phyloP scores from a whole-genome alignment of 2,113 vertebrate species.

The Xenopus laevis region DNA sequence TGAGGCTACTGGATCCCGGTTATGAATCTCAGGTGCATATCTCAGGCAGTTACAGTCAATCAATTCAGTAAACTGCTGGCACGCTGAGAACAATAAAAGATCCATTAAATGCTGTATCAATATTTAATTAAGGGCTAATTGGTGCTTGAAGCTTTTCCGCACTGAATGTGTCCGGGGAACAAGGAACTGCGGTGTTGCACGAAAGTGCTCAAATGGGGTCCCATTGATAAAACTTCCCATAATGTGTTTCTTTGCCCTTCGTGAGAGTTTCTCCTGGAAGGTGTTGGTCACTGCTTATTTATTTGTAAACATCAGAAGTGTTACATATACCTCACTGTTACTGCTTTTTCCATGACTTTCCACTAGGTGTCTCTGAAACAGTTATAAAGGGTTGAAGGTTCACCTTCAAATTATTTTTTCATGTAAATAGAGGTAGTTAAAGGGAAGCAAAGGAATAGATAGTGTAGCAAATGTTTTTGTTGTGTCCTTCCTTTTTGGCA shows the following conservation, averaged over 20 bases:
- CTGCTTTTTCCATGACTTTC: too few relatives aligned
- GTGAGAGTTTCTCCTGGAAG: neutral
- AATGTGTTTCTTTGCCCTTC: neutral
- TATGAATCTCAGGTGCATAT: conserved; percentile 17
- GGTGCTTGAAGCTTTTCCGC: conserved; percentile 1
- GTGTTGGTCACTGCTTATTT: neutral
- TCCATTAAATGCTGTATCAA: conserved; percentile 24
- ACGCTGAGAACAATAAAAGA: conserved; percentile 23
- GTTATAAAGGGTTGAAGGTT: too few relatives aligned
- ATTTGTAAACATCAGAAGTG: too few relatives aligned
- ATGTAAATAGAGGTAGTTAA: too few relatives aligned
- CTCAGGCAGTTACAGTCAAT: conserved; percentile 13
- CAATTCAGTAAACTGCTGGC: conserved; percentile 22
- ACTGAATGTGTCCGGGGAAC: neutral
- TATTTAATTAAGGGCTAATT: conserved; percentile 34
- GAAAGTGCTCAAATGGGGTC: neutral
- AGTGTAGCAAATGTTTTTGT: too few relatives aligned
- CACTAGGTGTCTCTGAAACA: too few relatives aligned
- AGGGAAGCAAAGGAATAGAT: too few relatives aligned
- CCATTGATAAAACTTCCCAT: conserved; percentile 2
- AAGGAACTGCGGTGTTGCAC: neutral
- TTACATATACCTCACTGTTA: too few relatives aligned
- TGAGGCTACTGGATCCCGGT: conserved; percentile 2
- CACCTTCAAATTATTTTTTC: too few relatives aligned
- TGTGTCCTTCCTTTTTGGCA: too few relatives aligned